A percentile compares a stretch with the other conserved stretches of the same genome.
phyloP scores from a whole-genome alignment of 2,797 vertebrate genomes.

The Lycodopsis pacificus region DNA sequence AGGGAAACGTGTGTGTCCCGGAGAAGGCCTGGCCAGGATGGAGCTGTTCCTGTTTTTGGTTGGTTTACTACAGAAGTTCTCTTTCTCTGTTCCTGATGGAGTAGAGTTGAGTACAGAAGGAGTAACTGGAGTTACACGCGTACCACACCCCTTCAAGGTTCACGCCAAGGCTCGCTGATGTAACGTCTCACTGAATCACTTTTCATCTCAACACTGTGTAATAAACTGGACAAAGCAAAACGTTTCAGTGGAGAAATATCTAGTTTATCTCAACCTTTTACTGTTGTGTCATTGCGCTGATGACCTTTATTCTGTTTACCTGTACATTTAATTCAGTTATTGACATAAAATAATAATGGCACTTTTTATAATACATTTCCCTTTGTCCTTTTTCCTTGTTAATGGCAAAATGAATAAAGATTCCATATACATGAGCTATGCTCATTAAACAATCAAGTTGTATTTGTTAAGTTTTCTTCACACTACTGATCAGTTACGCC shows the following conservation, averaged over 20 bases:
- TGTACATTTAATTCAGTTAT: too few relatives aligned
- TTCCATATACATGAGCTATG: too few relatives aligned
- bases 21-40: constrained; percentile 84
- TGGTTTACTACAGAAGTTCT: constrained; percentile 86
- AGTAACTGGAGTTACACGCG: constrained; percentile 70
- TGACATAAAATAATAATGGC: too few relatives aligned
- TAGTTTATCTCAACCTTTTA: background rate
- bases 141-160: constrained; percentile 81
- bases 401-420: background rate
- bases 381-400: background rate
- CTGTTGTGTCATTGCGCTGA: background rate
- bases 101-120: constrained; percentile 70
- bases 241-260: background rate
- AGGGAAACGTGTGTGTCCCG: constrained; percentile 87
- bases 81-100: constrained; percentile 74
- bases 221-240: too few relatives aligned
- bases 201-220: too few relatives aligned
- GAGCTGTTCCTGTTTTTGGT: constrained; percentile 84
- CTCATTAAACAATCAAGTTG: too few relatives aligned
- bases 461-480: too few relatives aligned
- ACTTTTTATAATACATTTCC: background rate
- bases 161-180: constrained; percentile 71
- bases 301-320: too few relatives aligned
- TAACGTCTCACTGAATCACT: background rate
- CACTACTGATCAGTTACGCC: too few relatives aligned